phyloP scores from a whole-genome alignment of 2,113 vertebrate genomes.

The Eubucco bourcierii region DNA sequence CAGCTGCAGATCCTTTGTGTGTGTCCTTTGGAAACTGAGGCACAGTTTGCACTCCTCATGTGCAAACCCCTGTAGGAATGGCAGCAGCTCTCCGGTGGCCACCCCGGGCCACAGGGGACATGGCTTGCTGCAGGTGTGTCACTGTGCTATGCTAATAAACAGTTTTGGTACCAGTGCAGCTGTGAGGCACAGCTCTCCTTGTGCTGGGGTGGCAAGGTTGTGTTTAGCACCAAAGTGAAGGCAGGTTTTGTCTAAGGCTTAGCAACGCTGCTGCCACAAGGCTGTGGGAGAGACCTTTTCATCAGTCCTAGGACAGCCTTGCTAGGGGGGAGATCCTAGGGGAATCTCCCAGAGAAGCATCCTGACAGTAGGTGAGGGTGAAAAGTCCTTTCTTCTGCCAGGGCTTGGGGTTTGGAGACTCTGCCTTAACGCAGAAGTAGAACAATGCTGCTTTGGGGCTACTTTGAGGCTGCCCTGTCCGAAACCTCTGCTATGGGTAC shows the following conservation, averaged over 20 bases:
- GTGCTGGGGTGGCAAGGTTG: background rate
- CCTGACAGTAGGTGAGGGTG: background rate
- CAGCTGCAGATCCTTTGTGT: background rate
- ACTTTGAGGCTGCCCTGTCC: background rate
- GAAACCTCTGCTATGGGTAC: background rate
- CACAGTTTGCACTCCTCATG: background rate
- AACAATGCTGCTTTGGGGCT: background rate
- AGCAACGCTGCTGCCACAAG: background rate
- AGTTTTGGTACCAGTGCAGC: background rate
- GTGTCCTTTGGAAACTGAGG: background rate
- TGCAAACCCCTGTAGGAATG: background rate
- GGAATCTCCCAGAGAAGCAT: background rate
- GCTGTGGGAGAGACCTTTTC: background rate
- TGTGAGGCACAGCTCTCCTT: background rate
- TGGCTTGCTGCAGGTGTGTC: background rate
- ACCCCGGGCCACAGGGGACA: background rate
- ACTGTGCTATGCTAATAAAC: background rate
- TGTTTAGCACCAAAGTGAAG: background rate
- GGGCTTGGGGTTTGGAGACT: background rate
- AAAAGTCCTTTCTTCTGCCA: background rate
- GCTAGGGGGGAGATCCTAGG: background rate
- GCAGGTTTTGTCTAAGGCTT: background rate
- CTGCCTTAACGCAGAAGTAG: background rate
- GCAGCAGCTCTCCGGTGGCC: background rate
- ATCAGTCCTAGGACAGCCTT: accelerated